phyloP scores from a whole-genome alignment of 2,113 vertebrate genomes.

The Dasypus novemcinctus region DNA sequence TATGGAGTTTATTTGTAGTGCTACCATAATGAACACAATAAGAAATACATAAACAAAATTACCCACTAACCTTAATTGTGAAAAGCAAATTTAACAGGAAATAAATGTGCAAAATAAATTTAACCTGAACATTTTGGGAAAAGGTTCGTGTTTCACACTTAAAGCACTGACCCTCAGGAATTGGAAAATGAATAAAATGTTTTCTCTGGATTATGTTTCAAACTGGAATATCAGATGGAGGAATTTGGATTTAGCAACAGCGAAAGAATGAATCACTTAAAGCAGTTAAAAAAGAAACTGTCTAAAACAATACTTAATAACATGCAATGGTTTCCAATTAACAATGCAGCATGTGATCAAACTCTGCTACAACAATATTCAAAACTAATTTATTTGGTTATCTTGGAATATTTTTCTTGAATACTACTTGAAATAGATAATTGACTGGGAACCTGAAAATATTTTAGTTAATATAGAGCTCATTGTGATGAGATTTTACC shows the following conservation, averaged over 20 bases:
- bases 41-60: neutral
- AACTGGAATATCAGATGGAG: conserved; percentile 15
- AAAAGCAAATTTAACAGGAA: neutral
- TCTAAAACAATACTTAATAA: conserved; percentile 28
- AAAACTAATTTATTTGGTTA: conserved; percentile 43
- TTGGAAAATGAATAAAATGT: neutral
- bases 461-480: neutral
- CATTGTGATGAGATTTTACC: neutral
- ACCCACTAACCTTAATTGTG: neutral
- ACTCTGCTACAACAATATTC: conserved; percentile 8
- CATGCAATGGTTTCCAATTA: neutral
- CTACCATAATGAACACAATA: neutral
- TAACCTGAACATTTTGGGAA: neutral
- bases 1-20: neutral
- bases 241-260: conserved; percentile 20
- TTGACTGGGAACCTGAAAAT: neutral
- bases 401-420: conserved; percentile 30
- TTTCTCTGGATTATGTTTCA: neutral
- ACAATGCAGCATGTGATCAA: neutral
- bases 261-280: neutral
- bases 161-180: neutral
- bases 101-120: neutral
- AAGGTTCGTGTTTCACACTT: neutral
- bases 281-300: conserved; percentile 5
- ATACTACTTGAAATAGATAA: conserved; percentile 42